Percentiles rank a stretch among this genome's conserved stretches.
These are phyloP conservation scores for Escarpia spicata DNA, from an alignment of 2,888 invertebrate genomes.

Conservation along the genomic window DNA sequence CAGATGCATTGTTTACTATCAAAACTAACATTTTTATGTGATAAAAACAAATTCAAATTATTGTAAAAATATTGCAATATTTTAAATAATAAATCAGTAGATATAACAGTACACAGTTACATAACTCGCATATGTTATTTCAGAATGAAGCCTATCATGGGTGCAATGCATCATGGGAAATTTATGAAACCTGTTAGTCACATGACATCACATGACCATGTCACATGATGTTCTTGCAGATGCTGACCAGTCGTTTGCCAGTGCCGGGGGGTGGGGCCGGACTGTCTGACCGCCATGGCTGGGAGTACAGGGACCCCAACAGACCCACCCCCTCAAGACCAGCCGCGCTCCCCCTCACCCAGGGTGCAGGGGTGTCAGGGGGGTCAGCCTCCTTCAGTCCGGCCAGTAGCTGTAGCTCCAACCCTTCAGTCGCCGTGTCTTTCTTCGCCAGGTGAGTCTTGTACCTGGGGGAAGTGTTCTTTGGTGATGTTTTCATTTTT, in stretches of 20 bases:
- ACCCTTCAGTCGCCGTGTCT: not conserved
- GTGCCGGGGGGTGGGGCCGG: not conserved
- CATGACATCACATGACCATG: not conserved
- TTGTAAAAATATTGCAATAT: no score
- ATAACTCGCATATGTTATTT: no score
- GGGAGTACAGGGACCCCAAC: constrained; percentile 1
- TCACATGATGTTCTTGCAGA: not conserved
- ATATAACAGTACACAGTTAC: no score
- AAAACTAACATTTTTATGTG: no score
- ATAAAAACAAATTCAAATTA: no score
- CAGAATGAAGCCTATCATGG: no score
- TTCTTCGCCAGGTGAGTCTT: constrained; percentile 10
- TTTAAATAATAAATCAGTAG: no score
- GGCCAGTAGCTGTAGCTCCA: not conserved
- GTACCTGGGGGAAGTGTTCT: not conserved
- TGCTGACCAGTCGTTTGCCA: constrained; percentile 6
- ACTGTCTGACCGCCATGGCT: not conserved
- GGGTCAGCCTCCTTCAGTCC: not conserved
- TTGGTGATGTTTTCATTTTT: not conserved
- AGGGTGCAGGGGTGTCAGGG: not conserved
- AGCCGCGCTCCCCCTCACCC: not conserved
- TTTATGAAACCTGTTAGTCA: not conserved
- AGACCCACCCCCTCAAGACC: not conserved
- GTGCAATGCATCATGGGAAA: not conserved
- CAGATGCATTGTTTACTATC: no score